Evolutionary conservation across 2,797 vertebrate genomes (phyloP).

Genomic region (Clarias platycephalus): DNA sequence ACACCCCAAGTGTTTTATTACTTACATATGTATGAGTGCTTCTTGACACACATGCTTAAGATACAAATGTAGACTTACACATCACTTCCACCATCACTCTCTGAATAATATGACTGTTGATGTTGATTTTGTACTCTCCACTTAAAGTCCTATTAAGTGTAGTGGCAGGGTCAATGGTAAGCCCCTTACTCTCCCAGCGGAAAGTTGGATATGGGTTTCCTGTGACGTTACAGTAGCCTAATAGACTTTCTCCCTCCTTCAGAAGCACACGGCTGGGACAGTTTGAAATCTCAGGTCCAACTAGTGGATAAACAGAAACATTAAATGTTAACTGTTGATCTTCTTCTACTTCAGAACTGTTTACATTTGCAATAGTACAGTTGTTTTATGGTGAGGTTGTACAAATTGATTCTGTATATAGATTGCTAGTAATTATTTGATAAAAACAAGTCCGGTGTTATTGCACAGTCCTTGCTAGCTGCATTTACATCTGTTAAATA

Average conservation of each 20-base stretch:
- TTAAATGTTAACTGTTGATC: not conserved
- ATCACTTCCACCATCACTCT: slow-evolving; percentile 22
- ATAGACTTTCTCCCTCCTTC: slow-evolving; percentile 57
- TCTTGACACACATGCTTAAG: not conserved
- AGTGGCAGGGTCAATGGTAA: rapidly evolving
- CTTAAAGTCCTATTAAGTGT: slow-evolving; percentile 46
- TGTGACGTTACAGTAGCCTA: slow-evolving; percentile 39
- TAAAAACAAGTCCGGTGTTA: not conserved
- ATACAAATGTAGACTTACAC: slow-evolving; percentile 61
- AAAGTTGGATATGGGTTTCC: slow-evolving; percentile 54
- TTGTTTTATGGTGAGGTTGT: not conserved
- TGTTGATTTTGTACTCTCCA: slow-evolving; percentile 46
- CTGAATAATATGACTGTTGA: rapidly evolving
- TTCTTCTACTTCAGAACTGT: not conserved
- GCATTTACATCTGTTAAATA: not conserved
- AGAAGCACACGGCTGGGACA: slow-evolving; percentile 23
- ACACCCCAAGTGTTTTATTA: not conserved
- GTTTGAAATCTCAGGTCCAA: slow-evolving; percentile 56
- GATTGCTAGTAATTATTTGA: not conserved
- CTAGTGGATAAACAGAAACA: slow-evolving; percentile 47
- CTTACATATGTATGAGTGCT: not conserved
- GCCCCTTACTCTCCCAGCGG: slow-evolving; percentile 52
- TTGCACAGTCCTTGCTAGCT: not conserved
- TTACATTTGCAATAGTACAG: not conserved
- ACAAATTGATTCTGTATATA: not conserved